Evolutionary conservation across 2,888 invertebrate species (phyloP).

Genomic region (Ellobium chinense): DNA sequence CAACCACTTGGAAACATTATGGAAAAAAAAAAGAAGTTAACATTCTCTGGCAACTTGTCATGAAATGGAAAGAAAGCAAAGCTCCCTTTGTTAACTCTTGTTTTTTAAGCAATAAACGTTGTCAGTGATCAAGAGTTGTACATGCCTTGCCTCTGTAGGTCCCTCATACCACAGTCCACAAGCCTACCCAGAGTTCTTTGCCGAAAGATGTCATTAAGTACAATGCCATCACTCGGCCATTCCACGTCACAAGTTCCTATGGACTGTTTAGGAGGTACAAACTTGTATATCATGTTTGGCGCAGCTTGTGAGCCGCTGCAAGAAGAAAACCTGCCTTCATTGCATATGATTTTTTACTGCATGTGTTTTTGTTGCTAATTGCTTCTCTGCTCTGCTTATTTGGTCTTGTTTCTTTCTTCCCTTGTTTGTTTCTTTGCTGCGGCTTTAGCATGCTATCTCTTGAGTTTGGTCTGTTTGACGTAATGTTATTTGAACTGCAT

Average conservation of each 20-base stretch:
- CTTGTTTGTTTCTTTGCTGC: too few relatives aligned
- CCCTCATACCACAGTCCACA: slow-evolving; percentile 63
- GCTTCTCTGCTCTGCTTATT: background rate
- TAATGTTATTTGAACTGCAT: too few relatives aligned
- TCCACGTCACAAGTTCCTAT: slow-evolving; percentile 71
- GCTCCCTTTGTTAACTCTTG: too few relatives aligned
- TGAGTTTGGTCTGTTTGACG: too few relatives aligned
- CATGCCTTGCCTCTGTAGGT: slow-evolving; percentile 56
- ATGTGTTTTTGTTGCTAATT: background rate
- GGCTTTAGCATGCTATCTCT: too few relatives aligned
- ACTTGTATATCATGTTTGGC: background rate
- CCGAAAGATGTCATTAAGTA: slow-evolving; percentile 54
- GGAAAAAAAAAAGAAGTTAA: too few relatives aligned
- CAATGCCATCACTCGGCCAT: slow-evolving; percentile 55
- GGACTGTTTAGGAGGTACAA: slow-evolving; percentile 74
- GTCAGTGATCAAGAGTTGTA: too few relatives aligned
- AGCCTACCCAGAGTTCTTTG: slow-evolving; percentile 57
- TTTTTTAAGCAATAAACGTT: too few relatives aligned
- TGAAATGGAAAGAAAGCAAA: too few relatives aligned
- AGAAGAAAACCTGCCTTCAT: background rate
- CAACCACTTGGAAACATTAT: too few relatives aligned
- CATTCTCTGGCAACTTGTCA: too few relatives aligned
- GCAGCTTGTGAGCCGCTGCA: background rate
- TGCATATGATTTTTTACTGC: background rate
- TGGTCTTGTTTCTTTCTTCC: background rate